Conservation (phyloP, 2,888 invertebrate species). For the Heliconius cydno region DNA sequence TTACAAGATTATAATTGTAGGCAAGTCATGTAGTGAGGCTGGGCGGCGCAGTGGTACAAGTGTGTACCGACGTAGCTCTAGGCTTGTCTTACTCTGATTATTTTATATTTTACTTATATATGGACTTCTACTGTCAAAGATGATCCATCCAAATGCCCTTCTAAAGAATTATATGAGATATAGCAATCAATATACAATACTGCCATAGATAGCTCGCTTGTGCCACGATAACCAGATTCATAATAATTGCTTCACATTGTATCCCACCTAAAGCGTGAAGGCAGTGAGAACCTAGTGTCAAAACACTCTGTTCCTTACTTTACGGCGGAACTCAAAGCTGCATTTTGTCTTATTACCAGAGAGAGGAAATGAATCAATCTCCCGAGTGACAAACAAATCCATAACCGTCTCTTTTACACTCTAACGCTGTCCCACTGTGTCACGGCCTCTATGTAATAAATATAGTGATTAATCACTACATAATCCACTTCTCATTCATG, state of each 20-base stretch:
- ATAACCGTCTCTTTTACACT: too few species aligned
- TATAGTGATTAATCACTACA: neutral
- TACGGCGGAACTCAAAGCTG: too few species aligned
- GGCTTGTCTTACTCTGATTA: neutral
- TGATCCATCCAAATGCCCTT: neutral
- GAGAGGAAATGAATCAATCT: too few species aligned
- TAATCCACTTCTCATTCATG: neutral
- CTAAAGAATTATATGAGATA: neutral
- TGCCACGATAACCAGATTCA: too few species aligned
- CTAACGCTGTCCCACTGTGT: neutral
- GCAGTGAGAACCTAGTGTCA: too few species aligned
- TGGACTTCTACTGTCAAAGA: neutral
- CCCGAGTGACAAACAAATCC: too few species aligned
- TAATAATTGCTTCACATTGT: too few species aligned
- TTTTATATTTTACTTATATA: neutral
- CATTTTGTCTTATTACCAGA: too few species aligned
- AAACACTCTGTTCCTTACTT: too few species aligned
- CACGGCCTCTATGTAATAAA: neutral
- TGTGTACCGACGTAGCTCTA: neutral
- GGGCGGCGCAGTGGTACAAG: too few species aligned
- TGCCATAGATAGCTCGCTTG: neutral
- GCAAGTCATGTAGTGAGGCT: neutral
- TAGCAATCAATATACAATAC: neutral
- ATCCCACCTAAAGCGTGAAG: too few species aligned
- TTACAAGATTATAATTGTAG: neutral